A percentile compares a stretch with the other conserved stretches of the same genome.
Conservation (phyloP, 2,113 vertebrate species). For the Barnardius zonarius region DNA sequence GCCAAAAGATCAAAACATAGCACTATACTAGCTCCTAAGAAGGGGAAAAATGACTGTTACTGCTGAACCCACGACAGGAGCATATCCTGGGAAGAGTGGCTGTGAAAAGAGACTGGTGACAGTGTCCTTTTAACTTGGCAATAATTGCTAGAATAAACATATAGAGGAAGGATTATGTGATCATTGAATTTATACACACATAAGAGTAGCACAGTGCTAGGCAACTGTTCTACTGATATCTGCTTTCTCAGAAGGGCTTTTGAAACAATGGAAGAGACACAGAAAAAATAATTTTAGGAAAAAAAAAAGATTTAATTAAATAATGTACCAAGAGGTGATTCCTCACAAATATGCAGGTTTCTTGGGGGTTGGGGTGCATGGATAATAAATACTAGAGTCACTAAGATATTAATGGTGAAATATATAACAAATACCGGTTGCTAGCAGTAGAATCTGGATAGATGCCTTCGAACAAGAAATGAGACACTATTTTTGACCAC, state of each 20-base stretch:
- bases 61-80: no score
- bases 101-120: not conserved
- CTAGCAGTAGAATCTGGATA: not conserved
- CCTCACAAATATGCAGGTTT: not conserved
- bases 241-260: not conserved
- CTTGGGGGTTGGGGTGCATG: rapidly evolving
- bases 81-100: not conserved
- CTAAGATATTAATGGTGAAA: not conserved
- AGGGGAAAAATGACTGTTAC: no score
- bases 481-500: not conserved
- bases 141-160: not conserved
- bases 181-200: not conserved
- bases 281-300: not conserved
- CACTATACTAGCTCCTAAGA: no score
- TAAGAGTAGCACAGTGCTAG: not conserved
- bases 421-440: not conserved
- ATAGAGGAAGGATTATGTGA: not conserved
- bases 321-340: not conserved
- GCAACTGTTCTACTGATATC: not conserved
- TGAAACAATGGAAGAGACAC: not conserved
- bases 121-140: not conserved
- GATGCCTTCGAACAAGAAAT: not conserved
- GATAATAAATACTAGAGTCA: not conserved
- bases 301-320: not conserved
- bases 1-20: no score